Evolutionary conservation across 2,113 vertebrate species (phyloP).

Genomic region (Apodemus sylvaticus): DNA sequence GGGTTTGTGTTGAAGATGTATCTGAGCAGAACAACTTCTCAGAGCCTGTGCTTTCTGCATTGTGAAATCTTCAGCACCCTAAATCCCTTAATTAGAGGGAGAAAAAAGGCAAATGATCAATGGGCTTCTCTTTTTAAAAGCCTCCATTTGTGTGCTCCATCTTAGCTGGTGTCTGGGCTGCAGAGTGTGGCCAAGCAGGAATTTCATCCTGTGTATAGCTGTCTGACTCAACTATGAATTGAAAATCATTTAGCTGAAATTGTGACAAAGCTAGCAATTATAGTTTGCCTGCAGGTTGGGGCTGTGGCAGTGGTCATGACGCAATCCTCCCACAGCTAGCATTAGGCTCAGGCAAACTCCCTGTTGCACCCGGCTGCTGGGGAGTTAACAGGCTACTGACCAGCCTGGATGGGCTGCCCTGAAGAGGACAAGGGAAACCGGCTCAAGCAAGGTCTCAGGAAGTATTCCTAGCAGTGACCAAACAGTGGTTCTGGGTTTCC

Average conservation of each 20-base stretch:
- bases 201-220: slow-evolving; percentile 54
- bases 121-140: slow-evolving; percentile 34
- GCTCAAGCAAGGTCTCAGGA: background rate
- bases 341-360: background rate
- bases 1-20: background rate
- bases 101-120: slow-evolving; percentile 57
- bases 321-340: slow-evolving; percentile 39
- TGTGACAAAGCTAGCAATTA: slow-evolving; percentile 65
- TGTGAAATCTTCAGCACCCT: slow-evolving; percentile 53
- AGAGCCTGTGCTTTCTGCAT: background rate
- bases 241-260: slow-evolving; percentile 73
- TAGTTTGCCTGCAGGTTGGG: slow-evolving; percentile 45
- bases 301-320: background rate
- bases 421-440: background rate
- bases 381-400: background rate
- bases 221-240: slow-evolving; percentile 56
- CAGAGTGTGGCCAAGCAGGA: slow-evolving; percentile 59
- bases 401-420: background rate
- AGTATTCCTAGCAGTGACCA: rapidly evolving
- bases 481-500: background rate
- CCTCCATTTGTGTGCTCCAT: slow-evolving; percentile 12
- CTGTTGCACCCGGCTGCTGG: background rate
- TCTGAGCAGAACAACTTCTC: background rate
- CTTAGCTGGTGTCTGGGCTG: background rate
- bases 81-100: slow-evolving; percentile 70